phyloP scores from a whole-genome alignment of 2,797 vertebrate genomes.

The Picus viridis region DNA sequence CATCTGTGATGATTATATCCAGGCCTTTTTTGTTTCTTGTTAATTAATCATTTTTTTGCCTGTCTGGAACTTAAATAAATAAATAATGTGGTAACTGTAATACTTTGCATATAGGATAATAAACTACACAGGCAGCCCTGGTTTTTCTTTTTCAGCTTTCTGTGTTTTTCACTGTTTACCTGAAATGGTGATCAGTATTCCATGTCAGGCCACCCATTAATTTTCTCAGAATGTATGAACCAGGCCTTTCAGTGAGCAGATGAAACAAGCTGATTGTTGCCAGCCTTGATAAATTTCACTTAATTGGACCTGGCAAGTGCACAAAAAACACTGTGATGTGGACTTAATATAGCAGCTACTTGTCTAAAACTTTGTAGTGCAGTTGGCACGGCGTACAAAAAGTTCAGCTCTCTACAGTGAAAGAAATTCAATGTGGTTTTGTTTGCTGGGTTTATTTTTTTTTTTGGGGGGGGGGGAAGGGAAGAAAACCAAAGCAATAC shows the following conservation, averaged over 20 bases:
- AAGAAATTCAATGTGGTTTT: neutral
- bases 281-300: conserved; percentile 58
- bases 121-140: neutral
- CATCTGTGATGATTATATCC: neutral
- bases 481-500: neutral
- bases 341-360: conserved; percentile 54
- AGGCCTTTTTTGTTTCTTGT: neutral
- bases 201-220: conserved; percentile 20
- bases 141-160: neutral
- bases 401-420: conserved; percentile 8
- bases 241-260: conserved; percentile 43
- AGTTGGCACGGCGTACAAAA: neutral
- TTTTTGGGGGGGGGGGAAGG: too few relatives aligned
- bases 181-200: conserved; percentile 57
- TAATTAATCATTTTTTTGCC: neutral
- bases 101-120: neutral
- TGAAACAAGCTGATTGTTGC: conserved; percentile 64
- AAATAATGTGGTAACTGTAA: neutral
- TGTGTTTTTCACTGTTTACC: neutral
- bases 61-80: neutral
- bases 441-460: too few relatives aligned
- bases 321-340: conserved; percentile 38
- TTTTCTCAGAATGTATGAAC: conserved; percentile 63
- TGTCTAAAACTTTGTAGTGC: conserved; percentile 1
- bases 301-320: conserved; percentile 56